A percentile compares a stretch with the other conserved stretches of the same genome.
These are phyloP conservation scores for Tenualosa ilisha DNA, from an alignment of 2,797 vertebrate genomes.

Conservation along the genomic window DNA sequence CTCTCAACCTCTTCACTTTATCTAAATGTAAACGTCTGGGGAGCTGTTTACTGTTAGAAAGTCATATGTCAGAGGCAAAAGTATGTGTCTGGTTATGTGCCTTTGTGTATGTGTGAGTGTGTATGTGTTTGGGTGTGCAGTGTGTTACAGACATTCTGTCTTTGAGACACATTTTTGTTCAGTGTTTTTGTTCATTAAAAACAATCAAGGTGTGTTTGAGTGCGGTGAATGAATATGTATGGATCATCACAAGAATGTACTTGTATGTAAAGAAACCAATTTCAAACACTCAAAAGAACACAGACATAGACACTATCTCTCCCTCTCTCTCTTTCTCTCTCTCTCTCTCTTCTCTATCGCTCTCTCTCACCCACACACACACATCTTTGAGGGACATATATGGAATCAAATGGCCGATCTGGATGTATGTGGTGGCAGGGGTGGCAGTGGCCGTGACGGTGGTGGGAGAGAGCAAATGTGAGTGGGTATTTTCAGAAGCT, in stretches of 20 bases:
- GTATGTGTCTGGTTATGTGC: not conserved
- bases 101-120: not conserved
- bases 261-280: too few relatives aligned
- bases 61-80: not conserved
- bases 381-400: not conserved
- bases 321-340: too few relatives aligned
- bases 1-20: slow-evolving; percentile 17
- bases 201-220: too few relatives aligned
- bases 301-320: too few relatives aligned
- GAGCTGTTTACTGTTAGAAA: not conserved
- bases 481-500: slow-evolving; percentile 79
- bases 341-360: too few relatives aligned
- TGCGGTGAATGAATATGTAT: too few relatives aligned
- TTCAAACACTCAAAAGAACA: too few relatives aligned
- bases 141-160: too few relatives aligned
- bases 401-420: not conserved
- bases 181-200: too few relatives aligned
- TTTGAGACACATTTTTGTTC: too few relatives aligned
- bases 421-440: slow-evolving; percentile 44
- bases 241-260: too few relatives aligned
- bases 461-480: slow-evolving; percentile 57
- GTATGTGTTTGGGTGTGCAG: not conserved
- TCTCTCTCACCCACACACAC: not conserved
- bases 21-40: slow-evolving; percentile 11
- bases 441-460: slow-evolving; percentile 23